These are phyloP conservation scores for Sebastes schlegelii DNA, from an alignment of 2,113 vertebrate genomes.

Conservation along the genomic window DNA sequence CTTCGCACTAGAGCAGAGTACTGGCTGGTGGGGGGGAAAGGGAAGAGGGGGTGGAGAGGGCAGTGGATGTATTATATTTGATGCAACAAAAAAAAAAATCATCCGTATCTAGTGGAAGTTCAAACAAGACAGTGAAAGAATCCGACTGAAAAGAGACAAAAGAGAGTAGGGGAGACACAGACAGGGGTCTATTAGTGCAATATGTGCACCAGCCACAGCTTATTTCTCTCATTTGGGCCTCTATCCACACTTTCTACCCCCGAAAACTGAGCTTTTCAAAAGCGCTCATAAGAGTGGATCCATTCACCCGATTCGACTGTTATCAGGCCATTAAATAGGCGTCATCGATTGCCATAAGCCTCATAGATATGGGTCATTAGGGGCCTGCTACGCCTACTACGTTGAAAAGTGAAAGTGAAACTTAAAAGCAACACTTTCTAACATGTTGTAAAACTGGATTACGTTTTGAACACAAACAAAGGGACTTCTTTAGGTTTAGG, in stretches of 20 bases:
- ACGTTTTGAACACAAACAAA: too few relatives aligned
- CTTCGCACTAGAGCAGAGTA: conserved; percentile 52
- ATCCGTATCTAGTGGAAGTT: conserved; percentile 36
- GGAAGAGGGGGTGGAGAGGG: conserved; percentile 10
- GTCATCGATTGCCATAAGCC: too few relatives aligned
- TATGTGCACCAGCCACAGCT: conserved; percentile 3
- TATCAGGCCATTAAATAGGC: too few relatives aligned
- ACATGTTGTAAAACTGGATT: too few relatives aligned
- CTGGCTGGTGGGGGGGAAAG: conserved; percentile 38
- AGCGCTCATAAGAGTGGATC: background rate
- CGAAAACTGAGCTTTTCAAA: background rate
- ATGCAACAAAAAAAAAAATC: conserved; percentile 26
- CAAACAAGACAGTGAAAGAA: conserved; percentile 37
- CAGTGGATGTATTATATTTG: conserved; percentile 49
- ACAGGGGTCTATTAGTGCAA: conserved; percentile 19
- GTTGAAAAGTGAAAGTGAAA: too few relatives aligned
- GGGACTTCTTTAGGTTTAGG: too few relatives aligned
- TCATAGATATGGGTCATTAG: too few relatives aligned
- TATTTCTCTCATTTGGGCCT: conserved; percentile 9
- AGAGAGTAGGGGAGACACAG: conserved; percentile 2
- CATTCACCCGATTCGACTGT: too few relatives aligned
- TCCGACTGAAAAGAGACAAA: conserved; percentile 10
- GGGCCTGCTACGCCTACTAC: too few relatives aligned
- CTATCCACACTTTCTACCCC: background rate
- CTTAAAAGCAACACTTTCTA: too few relatives aligned